A percentile compares a stretch with the other conserved stretches of the same genome.
phyloP scores from a whole-genome alignment of 2,888 invertebrate species.

The Keiferia lycopersicella region DNA sequence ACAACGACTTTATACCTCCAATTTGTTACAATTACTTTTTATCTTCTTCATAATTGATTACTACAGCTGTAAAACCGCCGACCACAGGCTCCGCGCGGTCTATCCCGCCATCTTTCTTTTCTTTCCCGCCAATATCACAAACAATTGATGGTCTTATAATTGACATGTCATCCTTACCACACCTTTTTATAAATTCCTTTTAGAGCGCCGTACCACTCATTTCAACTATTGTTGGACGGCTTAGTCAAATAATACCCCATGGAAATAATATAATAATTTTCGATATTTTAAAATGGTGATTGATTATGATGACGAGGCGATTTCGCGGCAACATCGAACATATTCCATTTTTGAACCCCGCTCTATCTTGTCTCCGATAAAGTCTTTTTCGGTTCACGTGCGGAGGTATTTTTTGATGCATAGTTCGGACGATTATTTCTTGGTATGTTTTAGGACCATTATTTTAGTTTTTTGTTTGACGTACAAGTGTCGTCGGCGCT shows the following conservation, averaged over 20 bases:
- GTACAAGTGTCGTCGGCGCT: constrained; percentile 43
- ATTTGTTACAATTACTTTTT: not conserved
- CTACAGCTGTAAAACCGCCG: constrained; percentile 34
- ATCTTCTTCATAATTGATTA: constrained; percentile 19
- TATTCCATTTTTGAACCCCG: constrained; percentile 34
- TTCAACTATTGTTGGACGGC: constrained; percentile 65
- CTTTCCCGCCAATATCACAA: constrained; percentile 38
- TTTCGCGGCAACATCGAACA: constrained; percentile 35
- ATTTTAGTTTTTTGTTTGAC: constrained; percentile 34
- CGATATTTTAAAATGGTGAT: constrained; percentile 75
- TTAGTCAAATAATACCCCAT: constrained; percentile 75
- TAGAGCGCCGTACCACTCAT: constrained; percentile 64
- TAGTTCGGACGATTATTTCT: constrained; percentile 26
- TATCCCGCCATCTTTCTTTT: constrained; percentile 30
- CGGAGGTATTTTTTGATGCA: constrained; percentile 22
- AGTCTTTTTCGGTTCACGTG: constrained; percentile 36
- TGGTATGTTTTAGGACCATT: constrained; percentile 27
- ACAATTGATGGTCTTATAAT: constrained; percentile 73
- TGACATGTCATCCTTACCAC: constrained; percentile 71
- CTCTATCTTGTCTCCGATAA: constrained; percentile 44
- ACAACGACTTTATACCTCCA: not conserved
- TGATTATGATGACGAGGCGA: constrained; percentile 73
- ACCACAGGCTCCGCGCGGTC: constrained; percentile 61
- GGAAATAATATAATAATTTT: constrained; percentile 78
- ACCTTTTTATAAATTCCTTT: constrained; percentile 49